Percentiles rank a stretch among this genome's conserved stretches.
Conservation (phyloP, 2,797 vertebrate genomes). For the Sebastes kiyomatsui region DNA sequence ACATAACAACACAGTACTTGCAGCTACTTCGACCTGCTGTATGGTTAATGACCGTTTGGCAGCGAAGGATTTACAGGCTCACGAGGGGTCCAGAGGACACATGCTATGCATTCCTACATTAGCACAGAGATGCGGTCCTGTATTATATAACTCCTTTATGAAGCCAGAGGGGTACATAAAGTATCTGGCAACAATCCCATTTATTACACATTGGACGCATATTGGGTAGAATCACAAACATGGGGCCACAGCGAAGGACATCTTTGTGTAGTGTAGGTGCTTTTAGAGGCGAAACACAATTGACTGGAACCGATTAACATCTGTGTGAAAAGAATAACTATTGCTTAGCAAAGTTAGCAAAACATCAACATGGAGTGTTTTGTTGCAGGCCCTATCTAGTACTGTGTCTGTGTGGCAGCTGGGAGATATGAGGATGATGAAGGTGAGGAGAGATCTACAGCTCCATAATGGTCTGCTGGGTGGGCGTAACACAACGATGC, state of each 20-base stretch:
- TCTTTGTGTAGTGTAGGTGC: background rate
- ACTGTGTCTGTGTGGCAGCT: slow-evolving; percentile 41
- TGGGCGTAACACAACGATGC: slow-evolving; percentile 4
- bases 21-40: slow-evolving; percentile 1
- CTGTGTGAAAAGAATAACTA: background rate
- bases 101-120: slow-evolving; percentile 61
- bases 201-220: slow-evolving; percentile 34
- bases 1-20: background rate
- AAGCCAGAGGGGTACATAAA: slow-evolving; percentile 62
- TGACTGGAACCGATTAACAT: slow-evolving; percentile 9
- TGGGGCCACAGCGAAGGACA: background rate
- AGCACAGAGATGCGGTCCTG: slow-evolving; percentile 44
- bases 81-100: slow-evolving; percentile 32
- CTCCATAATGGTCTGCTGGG: background rate
- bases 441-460: slow-evolving; percentile 15
- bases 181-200: slow-evolving; percentile 39
- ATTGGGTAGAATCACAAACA: slow-evolving; percentile 2
- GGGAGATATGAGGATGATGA: slow-evolving; percentile 35
- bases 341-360: background rate
- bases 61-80: slow-evolving; percentile 63
- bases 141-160: slow-evolving; percentile 63
- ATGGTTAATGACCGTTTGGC: slow-evolving; percentile 35
- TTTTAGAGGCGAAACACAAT: background rate
- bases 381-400: slow-evolving; percentile 18
- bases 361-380: slow-evolving; percentile 1